phyloP scores from a whole-genome alignment of 2,113 vertebrate species.

The Sialia sialis region DNA sequence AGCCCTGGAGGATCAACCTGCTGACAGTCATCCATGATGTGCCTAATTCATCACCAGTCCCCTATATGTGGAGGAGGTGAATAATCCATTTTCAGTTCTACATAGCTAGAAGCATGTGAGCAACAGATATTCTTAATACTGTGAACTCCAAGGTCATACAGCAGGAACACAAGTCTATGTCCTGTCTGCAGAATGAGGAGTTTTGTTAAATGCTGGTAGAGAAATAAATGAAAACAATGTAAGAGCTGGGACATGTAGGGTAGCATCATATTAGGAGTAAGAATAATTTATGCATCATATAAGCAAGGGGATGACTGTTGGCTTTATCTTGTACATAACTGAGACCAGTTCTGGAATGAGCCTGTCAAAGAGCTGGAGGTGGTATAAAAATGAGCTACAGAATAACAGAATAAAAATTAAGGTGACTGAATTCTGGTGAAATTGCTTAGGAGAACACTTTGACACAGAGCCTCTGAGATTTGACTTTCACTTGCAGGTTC shows the following conservation, averaged over 20 bases:
- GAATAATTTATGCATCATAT: not conserved
- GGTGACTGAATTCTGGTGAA: not conserved
- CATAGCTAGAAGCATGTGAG: not conserved
- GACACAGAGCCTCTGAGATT: not conserved
- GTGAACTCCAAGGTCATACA: not conserved
- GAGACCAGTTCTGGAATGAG: not conserved
- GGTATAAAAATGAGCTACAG: not conserved
- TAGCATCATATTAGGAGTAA: not conserved
- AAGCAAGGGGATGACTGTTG: not conserved
- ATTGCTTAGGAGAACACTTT: not conserved
- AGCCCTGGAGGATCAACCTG: not conserved
- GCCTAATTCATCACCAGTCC: not conserved
- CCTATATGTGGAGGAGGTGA: not conserved
- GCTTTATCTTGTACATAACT: not conserved
- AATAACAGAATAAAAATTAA: not conserved
- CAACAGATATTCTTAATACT: not conserved
- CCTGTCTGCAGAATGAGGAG: not conserved
- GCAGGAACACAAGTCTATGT: not conserved
- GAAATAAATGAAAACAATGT: not conserved
- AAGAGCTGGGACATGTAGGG: fast-evolving
- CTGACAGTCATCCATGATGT: not conserved
- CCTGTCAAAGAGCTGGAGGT: not conserved
- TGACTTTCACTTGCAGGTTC: not conserved
- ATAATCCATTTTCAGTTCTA: not conserved
- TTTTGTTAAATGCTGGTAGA: not conserved